phyloP scores from a whole-genome alignment of 2,113 vertebrate species.

The Hyperopisus bebe region DNA sequence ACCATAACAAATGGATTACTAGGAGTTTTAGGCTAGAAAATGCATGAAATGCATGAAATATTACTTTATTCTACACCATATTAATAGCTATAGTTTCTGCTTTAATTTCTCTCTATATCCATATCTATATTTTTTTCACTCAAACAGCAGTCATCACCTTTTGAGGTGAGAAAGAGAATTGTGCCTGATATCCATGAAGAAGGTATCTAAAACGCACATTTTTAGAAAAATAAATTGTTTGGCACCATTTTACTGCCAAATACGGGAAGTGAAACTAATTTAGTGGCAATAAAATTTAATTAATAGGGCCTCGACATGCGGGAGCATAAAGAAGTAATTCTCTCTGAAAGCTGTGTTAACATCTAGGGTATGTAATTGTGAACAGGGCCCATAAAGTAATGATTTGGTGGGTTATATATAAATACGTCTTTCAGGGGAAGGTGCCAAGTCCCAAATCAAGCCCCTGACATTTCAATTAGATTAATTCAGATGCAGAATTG shows the following conservation, averaged over 20 bases:
- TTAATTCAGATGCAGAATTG: constrained; percentile 25
- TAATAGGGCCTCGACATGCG: constrained; percentile 63
- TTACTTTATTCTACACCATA: neutral
- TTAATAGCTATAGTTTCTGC: neutral
- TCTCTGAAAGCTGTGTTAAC: constrained; percentile 65
- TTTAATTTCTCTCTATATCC: neutral
- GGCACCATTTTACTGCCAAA: constrained; percentile 55
- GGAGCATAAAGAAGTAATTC: constrained; percentile 65
- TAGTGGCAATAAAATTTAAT: constrained; percentile 69
- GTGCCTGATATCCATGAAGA: constrained; percentile 30
- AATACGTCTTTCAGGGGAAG: constrained; percentile 48
- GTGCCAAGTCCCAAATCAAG: constrained; percentile 47
- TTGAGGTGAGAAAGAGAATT: neutral
- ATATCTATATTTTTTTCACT: neutral
- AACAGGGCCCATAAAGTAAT: constrained; percentile 57
- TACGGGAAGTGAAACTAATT: constrained; percentile 66
- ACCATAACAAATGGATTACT: neutral
- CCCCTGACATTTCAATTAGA: constrained; percentile 38
- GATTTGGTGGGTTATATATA: constrained; percentile 57
- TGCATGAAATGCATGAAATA: neutral
- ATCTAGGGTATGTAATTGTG: constrained; percentile 58
- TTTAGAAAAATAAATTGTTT: constrained; percentile 64
- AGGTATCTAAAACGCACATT: constrained; percentile 57
- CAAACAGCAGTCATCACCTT: neutral
- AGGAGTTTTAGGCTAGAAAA: neutral